phyloP scores from a whole-genome alignment of 2,113 vertebrate genomes.

The Psammodynastes pulverulentus region DNA sequence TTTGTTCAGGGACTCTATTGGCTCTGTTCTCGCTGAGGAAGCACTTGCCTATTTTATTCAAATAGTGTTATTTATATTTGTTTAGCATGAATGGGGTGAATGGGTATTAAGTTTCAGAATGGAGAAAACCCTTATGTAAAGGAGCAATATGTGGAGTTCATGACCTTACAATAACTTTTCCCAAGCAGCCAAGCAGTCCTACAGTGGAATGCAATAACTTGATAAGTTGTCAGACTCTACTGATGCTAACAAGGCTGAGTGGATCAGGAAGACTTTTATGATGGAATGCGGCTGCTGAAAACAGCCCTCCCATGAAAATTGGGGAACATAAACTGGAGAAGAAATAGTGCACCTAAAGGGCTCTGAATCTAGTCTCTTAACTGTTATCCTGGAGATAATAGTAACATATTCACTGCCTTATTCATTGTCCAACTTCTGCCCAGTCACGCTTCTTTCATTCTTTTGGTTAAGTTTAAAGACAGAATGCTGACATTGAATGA shows the following conservation, averaged over 20 bases:
- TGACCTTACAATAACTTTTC: not conserved
- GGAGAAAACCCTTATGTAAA: not conserved
- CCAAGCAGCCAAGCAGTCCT: not conserved
- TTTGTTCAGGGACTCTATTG: not conserved
- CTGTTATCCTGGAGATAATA: not conserved
- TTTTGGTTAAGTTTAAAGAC: not conserved
- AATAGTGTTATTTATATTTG: not conserved
- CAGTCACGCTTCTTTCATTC: not conserved
- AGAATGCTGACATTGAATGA: not conserved
- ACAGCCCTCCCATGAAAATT: not conserved
- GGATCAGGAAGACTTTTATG: conserved; percentile 1
- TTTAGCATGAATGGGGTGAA: not conserved
- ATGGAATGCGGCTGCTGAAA: not conserved
- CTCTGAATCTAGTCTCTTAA: not conserved
- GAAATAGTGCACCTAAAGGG: not conserved
- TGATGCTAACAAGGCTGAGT: not conserved
- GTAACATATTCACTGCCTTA: not conserved
- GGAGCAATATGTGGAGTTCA: not conserved
- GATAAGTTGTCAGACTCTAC: not conserved
- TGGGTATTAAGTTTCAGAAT: not conserved
- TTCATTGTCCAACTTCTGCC: not conserved
- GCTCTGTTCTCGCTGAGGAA: not conserved
- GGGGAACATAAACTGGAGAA: not conserved
- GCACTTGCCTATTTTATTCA: not conserved
- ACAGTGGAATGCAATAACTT: conserved; percentile 4